Evolutionary conservation across 2,797 vertebrate species (phyloP), one percentile per base, ranked within the genome.

Genomic region (Garrulus glandarius): DNA sequence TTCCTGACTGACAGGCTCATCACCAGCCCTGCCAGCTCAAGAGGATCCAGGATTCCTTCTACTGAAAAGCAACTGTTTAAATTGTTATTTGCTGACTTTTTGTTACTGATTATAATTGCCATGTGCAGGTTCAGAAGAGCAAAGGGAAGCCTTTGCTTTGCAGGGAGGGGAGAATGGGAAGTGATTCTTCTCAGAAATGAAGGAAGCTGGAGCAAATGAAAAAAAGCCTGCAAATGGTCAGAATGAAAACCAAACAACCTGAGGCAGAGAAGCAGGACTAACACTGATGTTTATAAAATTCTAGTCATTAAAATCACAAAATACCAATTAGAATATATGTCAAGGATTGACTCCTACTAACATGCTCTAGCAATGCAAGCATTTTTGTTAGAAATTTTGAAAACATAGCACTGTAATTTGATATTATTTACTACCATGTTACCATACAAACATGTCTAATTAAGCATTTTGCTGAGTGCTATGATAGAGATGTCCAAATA

Each of bases 1-100:
- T n/a, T 90, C 41, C 37, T 92, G 87, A 92, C 59, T 95, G 95
- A 91, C 95, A 93, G 80, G 52, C 85, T 93, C 53, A 76, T 87
- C 21, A 5, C 79, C 83, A 93, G 76, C 79, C 55, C 44, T 90
- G 79, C 63, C 75, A 94, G 76, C 76, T 81, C 7, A 2, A 84
- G 65, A 81, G 55, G 57, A 95, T 85, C 69, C 61, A 69, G 46
- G 55, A 55, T 75, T 88, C 86, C 49, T 78, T 90, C 80, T 69
- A 27, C 69, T 76, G 80, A 81, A 90, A 93, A 95, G 67, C 55
- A 94, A 76, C 77, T 55, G 23, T 75, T 94, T 63, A 84, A 90
- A 81, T 72, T 76, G 43, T 36, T 72, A 44, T 90, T 91, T 89
- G 60, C 89, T 92, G 93, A 92, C 72, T 95, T 94, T 75, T 88